Base-by-base conservation (phyloP, 2,888 invertebrate species). In the Monopis laevigella region DNA sequence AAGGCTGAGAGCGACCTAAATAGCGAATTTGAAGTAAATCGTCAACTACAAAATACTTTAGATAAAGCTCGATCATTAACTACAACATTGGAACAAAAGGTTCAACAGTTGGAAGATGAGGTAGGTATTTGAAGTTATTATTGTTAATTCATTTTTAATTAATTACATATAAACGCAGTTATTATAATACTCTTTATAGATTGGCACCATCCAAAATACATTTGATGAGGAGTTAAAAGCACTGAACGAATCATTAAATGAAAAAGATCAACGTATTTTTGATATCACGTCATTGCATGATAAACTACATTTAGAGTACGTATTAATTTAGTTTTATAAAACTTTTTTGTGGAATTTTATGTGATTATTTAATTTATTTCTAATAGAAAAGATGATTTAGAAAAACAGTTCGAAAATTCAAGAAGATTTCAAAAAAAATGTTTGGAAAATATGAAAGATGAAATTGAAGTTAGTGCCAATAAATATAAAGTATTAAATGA, bases 231-330 rank as follows among this genome's bases (percentile, higher is more conserved):
- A 78, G 52, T 51, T 80, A 5, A 58, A 51, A 28, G 67, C 61
- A 43, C 50, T 80, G 44, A 70, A 65, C 7, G 62, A 65, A 46
- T 71, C 68, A 2, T 68, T 77, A 14, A 55, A 50, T 46, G 62
- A 66, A 48, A 72, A 74, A 47, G 67, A 64, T 2, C 47, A 44
- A 8, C 62, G 72, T 49, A 59, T 78, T 32, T 66, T 72, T 52
- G 69, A 69, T 50, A 73, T 78, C 32, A 68, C 59, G 5, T 53
- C 57, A 8, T 67, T 67, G 43, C 66, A 75, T 10, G 65, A 66
- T 45, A 71, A 64, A 48, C 53, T 78, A 32, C 65, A 73, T 53
- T 26, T 51, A 2, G 78, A 78, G 78, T 80, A 56, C 62, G 65
- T 56, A 3, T 24, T 24, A 10, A 11, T 10, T 11, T 7, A 10